Evolutionary conservation across 2,797 vertebrate species (phyloP).

Genomic region (Gastrophryne carolinensis): DNA sequence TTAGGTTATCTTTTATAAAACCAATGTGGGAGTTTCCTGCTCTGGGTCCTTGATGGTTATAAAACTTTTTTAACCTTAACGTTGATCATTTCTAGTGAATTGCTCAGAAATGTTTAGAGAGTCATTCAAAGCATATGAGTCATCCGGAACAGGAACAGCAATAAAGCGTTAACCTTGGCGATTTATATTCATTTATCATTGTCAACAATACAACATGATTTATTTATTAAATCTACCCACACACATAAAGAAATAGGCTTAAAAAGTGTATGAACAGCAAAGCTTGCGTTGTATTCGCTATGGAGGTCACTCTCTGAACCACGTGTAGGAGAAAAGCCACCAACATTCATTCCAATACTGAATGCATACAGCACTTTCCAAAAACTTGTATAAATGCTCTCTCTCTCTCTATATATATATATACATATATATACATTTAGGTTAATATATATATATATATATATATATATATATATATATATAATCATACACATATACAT

Average conservation of each 20-base stretch:
- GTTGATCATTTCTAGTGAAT: too few species aligned
- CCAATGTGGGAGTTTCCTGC: too few species aligned
- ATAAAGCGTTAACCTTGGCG: not conserved
- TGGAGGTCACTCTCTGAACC: not conserved
- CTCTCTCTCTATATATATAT: not conserved
- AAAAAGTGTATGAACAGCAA: not conserved
- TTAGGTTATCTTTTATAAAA: too few species aligned
- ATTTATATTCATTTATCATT: slow-evolving; percentile 5
- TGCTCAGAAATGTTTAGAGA: too few species aligned
- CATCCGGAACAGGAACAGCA: too few species aligned
- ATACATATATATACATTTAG: too few species aligned
- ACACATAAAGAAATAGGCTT: slow-evolving; percentile 40
- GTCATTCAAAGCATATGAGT: too few species aligned
- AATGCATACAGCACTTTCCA: not conserved
- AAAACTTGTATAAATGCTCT: too few species aligned
- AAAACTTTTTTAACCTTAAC: too few species aligned
- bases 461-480: too few species aligned
- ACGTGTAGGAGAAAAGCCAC: slow-evolving; percentile 27
- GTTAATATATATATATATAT: not conserved
- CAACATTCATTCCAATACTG: not conserved
- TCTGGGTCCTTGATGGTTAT: too few species aligned
- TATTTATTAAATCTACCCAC: slow-evolving; percentile 34
- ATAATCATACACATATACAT: too few species aligned
- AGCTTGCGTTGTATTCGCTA: not conserved
- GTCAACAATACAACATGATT: not conserved